A percentile compares a stretch with the other conserved stretches of the same genome.
These are phyloP conservation scores for Microcebus lehilahytsara DNA, from an alignment of 2,113 vertebrate species.

Conservation along the genomic window DNA sequence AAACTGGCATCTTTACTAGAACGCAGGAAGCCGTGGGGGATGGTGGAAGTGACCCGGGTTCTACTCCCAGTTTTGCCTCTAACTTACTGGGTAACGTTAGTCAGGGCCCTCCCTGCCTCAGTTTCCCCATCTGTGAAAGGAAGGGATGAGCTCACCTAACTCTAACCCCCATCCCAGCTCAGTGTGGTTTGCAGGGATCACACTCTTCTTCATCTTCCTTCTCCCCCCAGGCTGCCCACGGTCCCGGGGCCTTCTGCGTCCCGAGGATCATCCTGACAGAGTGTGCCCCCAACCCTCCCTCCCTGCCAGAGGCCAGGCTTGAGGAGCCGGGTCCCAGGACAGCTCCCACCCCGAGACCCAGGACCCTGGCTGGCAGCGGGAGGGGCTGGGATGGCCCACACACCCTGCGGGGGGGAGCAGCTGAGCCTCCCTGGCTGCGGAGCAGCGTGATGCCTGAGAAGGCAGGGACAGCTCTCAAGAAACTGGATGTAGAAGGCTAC, in stretches of 20 bases:
- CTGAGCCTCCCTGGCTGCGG: background rate
- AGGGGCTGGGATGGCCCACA: background rate
- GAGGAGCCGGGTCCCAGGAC: background rate
- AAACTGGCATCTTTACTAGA: background rate
- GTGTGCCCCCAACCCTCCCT: conserved; percentile 81
- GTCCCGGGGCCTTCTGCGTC: conserved; percentile 79
- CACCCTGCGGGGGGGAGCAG: background rate
- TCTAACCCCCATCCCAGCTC: background rate
- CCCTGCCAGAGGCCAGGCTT: conserved; percentile 78
- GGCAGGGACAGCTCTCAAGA: conserved; percentile 49
- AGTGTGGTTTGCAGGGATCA: background rate
- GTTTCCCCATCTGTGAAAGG: background rate
- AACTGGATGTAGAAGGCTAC: background rate
- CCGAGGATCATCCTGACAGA: conserved; percentile 91
- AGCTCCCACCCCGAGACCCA: conserved; percentile 10
- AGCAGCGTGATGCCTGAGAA: background rate
- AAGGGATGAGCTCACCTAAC: background rate
- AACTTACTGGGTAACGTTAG: background rate
- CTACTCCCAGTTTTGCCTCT: background rate
- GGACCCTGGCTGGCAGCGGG: background rate
- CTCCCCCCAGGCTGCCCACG: conserved; percentile 61
- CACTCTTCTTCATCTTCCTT: background rate
- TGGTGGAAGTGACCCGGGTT: background rate
- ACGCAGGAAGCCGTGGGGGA: accelerated
- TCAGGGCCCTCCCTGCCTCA: background rate